Percentiles rank a stretch among this genome's conserved stretches.
Conservation (phyloP, 2,113 vertebrate genomes). For the Pao palembangensis region DNA sequence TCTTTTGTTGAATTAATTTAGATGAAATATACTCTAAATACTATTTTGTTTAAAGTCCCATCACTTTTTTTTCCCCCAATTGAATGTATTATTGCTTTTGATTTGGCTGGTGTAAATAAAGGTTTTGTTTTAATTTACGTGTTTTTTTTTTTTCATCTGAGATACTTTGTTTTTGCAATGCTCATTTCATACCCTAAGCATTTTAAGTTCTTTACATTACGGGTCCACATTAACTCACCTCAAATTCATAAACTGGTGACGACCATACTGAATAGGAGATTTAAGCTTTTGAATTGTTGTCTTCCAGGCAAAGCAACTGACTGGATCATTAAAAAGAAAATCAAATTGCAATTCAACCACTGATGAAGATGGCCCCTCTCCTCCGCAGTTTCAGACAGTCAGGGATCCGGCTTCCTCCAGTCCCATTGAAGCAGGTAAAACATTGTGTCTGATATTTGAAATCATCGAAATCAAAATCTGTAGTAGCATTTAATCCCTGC, state of each 20-base stretch:
- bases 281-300: background rate
- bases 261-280: too few species aligned
- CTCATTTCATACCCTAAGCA: too few species aligned
- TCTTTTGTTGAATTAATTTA: conserved; percentile 31
- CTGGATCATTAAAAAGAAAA: conserved; percentile 67
- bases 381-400: conserved; percentile 59
- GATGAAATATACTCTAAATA: background rate
- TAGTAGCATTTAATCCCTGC: background rate
- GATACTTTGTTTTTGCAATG: too few species aligned
- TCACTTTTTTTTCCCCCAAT: too few species aligned
- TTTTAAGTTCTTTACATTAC: too few species aligned
- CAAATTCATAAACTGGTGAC: too few species aligned
- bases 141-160: too few species aligned
- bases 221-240: too few species aligned
- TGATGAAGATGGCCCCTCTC: conserved; percentile 58
- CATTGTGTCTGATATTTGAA: background rate
- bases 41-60: too few species aligned
- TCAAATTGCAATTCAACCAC: conserved; percentile 56
- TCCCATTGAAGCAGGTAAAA: conserved; percentile 62
- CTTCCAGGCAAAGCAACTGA: conserved; percentile 61
- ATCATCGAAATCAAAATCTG: background rate
- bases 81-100: too few species aligned
- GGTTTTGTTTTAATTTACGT: too few species aligned
- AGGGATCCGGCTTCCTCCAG: conserved; percentile 71
- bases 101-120: too few species aligned